Conservation (phyloP, 2,113 vertebrate genomes). For the Platichthys stellatus region DNA sequence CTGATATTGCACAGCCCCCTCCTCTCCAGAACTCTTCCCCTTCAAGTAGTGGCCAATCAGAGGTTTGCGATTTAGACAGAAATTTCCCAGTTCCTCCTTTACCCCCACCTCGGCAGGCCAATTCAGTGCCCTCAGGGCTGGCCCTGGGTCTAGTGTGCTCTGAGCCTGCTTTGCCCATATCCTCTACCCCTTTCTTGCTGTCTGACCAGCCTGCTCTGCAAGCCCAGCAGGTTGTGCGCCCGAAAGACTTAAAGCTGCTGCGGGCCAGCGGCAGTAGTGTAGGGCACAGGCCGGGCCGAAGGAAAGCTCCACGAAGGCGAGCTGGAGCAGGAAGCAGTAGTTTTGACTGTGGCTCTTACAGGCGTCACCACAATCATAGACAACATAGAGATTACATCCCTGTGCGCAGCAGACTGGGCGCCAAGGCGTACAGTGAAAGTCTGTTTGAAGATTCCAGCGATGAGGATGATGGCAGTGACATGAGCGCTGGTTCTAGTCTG, state of each 20-base stretch:
- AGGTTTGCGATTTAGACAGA: slow-evolving; percentile 75
- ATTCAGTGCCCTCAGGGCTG: slow-evolving; percentile 81
- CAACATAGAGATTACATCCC: slow-evolving; percentile 85
- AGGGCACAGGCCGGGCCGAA: slow-evolving; percentile 79
- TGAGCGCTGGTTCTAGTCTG: slow-evolving; percentile 89
- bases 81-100: slow-evolving; percentile 74
- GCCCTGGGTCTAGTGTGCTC: slow-evolving; percentile 81
- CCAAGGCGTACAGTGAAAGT: slow-evolving; percentile 86
- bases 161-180: slow-evolving; percentile 80
- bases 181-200: slow-evolving; percentile 79
- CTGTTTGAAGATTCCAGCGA: slow-evolving; percentile 88
- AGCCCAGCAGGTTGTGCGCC: slow-evolving; percentile 87
- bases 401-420: slow-evolving; percentile 83
- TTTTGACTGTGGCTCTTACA: slow-evolving; percentile 84
- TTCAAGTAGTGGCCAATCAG: slow-evolving; percentile 82
- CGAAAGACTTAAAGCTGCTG: slow-evolving; percentile 89
- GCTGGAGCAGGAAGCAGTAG: slow-evolving; percentile 83
- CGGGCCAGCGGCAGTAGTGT: slow-evolving; percentile 74
- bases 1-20: slow-evolving; percentile 68
- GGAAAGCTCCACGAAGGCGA: slow-evolving; percentile 83
- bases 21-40: slow-evolving; percentile 81
- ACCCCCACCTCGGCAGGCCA: slow-evolving; percentile 83
- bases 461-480: slow-evolving; percentile 89
- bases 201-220: slow-evolving; percentile 78
- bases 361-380: slow-evolving; percentile 80